Conservation (phyloP, 2,888 invertebrate species). For the Cryptus viduatorius region DNA sequence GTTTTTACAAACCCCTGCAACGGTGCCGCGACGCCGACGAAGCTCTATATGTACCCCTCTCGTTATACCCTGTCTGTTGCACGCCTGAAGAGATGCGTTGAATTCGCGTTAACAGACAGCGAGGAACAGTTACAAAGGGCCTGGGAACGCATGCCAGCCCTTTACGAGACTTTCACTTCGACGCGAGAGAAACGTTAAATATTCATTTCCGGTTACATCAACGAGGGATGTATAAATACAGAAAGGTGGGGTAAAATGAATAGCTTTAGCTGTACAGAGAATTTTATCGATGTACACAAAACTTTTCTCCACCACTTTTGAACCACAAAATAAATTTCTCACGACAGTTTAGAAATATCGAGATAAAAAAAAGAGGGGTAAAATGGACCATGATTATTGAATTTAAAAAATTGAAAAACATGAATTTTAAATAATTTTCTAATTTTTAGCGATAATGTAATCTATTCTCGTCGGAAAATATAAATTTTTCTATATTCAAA, state of each 20-base stretch:
- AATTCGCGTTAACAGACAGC: slow-evolving; percentile 21
- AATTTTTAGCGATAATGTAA: not conserved
- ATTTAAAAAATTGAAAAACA: no score
- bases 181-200: slow-evolving; percentile 43
- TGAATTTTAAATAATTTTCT: not conserved
- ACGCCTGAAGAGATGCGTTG: slow-evolving; percentile 27
- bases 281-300: no score
- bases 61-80: slow-evolving; percentile 17
- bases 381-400: no score
- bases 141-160: slow-evolving; percentile 11
- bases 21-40: not conserved
- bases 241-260: no score
- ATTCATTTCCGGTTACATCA: slow-evolving; percentile 49
- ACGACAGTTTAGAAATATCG: no score
- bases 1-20: slow-evolving; percentile 55
- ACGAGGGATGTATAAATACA: not conserved
- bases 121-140: slow-evolving; percentile 25
- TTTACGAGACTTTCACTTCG: slow-evolving; percentile 38
- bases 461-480: no score
- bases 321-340: no score
- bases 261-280: no score
- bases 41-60: not conserved
- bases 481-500: no score
- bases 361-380: no score
- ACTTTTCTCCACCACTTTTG: no score